Evolutionary conservation across 64 coral and sea anemone species (phyloP).

Genomic region (Porites lutea): DNA sequence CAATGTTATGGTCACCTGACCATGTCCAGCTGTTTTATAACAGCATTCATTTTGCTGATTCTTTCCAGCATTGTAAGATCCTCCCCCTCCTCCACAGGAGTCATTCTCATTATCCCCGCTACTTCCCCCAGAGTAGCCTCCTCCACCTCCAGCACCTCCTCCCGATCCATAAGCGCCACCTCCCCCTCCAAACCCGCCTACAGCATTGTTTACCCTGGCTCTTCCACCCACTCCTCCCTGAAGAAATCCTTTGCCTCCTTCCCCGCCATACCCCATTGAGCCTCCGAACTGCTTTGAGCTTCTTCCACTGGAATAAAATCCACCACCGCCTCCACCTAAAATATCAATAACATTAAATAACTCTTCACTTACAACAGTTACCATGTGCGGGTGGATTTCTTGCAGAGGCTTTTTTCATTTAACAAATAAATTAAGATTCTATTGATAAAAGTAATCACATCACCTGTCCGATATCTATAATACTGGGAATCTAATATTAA

Average conservation of each 20-base stretch:
- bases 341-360: background rate
- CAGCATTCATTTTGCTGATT: conserved; percentile 14
- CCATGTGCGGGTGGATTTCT: too few relatives aligned
- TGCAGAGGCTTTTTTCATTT: too few relatives aligned
- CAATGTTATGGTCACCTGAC: background rate
- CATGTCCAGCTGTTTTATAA: background rate
- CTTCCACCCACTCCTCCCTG: conserved; percentile 47
- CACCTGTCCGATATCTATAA: too few relatives aligned
- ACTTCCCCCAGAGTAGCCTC: conserved; percentile 50
- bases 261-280: conserved; percentile 8
- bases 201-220: background rate
- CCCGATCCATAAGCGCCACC: conserved; percentile 12
- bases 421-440: too few relatives aligned
- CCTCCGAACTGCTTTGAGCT: background rate
- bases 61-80: conserved; percentile 37
- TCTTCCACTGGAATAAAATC: conserved; percentile 39
- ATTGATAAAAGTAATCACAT: too few relatives aligned
- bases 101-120: conserved; percentile 3
- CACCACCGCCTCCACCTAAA: conserved; percentile 50
- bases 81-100: conserved; percentile 42
- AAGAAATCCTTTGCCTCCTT: conserved; percentile 48
- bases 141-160: conserved; percentile 35
- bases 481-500: too few relatives aligned
- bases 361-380: too few relatives aligned
- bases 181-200: conserved; percentile 49